Evolutionary conservation across 1,140 invertebrate genomes (phyloP), one percentile per base, ranked within the genome.

Genomic region (Eriosoma lanigerum): DNA sequence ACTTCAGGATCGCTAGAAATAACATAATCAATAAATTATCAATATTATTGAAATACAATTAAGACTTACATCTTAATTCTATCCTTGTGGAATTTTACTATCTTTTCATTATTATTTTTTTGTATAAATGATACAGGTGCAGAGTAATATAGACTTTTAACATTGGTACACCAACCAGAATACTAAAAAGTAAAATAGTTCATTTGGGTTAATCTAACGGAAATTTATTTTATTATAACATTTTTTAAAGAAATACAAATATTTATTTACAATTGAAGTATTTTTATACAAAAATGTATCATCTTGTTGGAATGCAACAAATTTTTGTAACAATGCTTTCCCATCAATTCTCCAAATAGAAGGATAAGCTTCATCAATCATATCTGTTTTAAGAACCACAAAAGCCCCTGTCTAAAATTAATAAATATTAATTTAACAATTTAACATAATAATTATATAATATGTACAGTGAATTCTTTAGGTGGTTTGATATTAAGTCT

Each of bases 261-360:
- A 56, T 68, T 70, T 44, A 84, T 88, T 88, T 88, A 93, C 92
- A 84, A 92, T 90, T 84, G 91, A 92, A 83, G 91, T 92, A 84
- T 91, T 92, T 87, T 91, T 92, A 84, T 92, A 92, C 82, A 91
- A 85, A 62, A 89, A 88, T 86, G 91, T 90, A 64, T 89, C 90
- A 85, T 90, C 89, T 84, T 91, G 89, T 54, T 83, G 80, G 85
- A 91, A 91, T 54, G 91, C 90, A 85, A 92, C 89, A 86, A 90
- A 93, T 86, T 93, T 93, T 86, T 93, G 92, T 66, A 93, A 86
- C 80, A 93, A 86, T 29, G 91, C 91, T 87, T 93, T 93, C 50
- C 92, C 92, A 88, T 93, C 91, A 87, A 93, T 92, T 88, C 91
- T 91, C 92, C 92, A 93, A 81, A 93, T 87, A 82, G 89, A 90